A percentile compares a stretch with the other conserved stretches of the same genome.
Evolutionary conservation across 2,888 invertebrate species (phyloP).

Genomic region (Phyllotreta cruciferae): DNA sequence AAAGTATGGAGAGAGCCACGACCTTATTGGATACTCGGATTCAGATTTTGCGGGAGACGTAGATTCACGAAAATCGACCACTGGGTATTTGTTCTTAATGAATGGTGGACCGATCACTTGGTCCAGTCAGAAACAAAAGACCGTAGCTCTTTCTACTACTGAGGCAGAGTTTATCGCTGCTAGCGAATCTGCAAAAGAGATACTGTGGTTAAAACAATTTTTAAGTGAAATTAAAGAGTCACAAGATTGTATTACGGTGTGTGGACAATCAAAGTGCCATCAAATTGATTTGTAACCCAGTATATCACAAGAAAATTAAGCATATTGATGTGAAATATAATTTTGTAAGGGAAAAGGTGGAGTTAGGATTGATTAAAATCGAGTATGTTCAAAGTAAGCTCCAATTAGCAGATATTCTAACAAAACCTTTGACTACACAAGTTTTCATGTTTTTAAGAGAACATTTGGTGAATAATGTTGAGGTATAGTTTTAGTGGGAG

Average conservation of each 20-base stretch:
- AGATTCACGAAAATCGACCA: conserved; percentile 41
- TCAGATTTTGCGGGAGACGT: conserved; percentile 18
- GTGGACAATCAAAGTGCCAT: conserved; percentile 16
- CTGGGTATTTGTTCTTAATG: conserved; percentile 40
- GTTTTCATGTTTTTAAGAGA: no score
- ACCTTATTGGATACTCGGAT: conserved; percentile 13
- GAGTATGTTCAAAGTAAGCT: no score
- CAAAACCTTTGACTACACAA: no score
- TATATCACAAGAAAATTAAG: no score
- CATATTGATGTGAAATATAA: no score
- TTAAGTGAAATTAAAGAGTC: background rate
- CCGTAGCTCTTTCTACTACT: conserved; percentile 17
- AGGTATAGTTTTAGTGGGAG: no score
- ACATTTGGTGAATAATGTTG: no score
- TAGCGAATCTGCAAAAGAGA: conserved; percentile 15
- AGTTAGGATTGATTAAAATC: no score
- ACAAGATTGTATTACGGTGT: background rate
- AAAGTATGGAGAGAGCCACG: background rate
- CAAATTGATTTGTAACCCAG: no score
- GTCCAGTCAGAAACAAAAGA: conserved; percentile 8
- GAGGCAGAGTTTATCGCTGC: conserved; percentile 20
- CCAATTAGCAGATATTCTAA: no score
- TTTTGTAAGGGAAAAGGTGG: no score
- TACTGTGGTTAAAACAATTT: conserved; percentile 9
- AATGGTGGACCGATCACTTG: conserved; percentile 37